phyloP scores from a whole-genome alignment of 2,888 invertebrate species.

The Nezara viridula region DNA sequence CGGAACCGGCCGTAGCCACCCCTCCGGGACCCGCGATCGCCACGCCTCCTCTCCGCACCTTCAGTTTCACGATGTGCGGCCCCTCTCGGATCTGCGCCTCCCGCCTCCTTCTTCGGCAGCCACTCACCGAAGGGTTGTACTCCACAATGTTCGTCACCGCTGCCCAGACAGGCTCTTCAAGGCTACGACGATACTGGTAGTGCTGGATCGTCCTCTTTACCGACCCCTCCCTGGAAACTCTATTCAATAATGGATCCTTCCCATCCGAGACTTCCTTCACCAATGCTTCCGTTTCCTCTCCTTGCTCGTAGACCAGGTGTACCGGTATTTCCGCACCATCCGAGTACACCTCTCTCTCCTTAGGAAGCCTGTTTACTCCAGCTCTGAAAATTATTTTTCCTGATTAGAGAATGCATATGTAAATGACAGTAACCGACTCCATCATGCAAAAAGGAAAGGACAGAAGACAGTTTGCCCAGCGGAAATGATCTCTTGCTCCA shows the following conservation, averaged over 20 bases:
- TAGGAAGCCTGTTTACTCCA: conserved; percentile 32
- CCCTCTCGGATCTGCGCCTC: conserved; percentile 57
- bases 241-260: conserved; percentile 13
- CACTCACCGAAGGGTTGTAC: conserved; percentile 74
- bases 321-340: conserved; percentile 60
- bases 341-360: conserved; percentile 47
- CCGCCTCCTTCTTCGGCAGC: conserved; percentile 68
- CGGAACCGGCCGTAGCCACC: conserved; percentile 83
- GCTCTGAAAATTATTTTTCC: conserved; percentile 29
- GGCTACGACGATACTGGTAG: conserved; percentile 51
- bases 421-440: background rate
- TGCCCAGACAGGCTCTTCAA: conserved; percentile 59
- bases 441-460: conserved; percentile 42
- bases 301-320: conserved; percentile 58
- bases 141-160: conserved; percentile 70
- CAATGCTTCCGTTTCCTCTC: conserved; percentile 58
- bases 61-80: conserved; percentile 69
- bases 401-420: background rate
- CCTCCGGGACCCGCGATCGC: conserved; percentile 88
- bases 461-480: conserved; percentile 44
- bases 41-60: conserved; percentile 82
- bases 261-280: conserved; percentile 56
- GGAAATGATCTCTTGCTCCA: conserved; percentile 32
- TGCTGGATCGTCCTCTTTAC: conserved; percentile 60
- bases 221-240: conserved; percentile 3